Evolutionary conservation across 2,888 invertebrate genomes (phyloP), one percentile per base, ranked within the genome.

Genomic region (Eupithecia exiguata): DNA sequence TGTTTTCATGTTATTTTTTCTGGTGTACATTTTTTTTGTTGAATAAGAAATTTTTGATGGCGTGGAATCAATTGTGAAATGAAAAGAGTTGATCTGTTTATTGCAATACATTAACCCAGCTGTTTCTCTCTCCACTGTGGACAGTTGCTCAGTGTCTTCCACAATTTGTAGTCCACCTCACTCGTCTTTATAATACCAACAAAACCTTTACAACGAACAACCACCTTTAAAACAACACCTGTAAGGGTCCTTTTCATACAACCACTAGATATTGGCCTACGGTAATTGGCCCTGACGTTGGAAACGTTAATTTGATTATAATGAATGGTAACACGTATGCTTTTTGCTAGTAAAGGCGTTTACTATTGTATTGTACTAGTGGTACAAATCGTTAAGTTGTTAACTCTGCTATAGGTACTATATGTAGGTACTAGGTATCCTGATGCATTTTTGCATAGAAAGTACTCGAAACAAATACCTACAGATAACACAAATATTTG

Each of bases 231-330:
- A 30, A 5, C 66, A 43, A 65, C 49, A 36, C 7, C 18, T 10
- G 25, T 43, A 76, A 67, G 58, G 62, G 16, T 36, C 43, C 21
- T 65, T 76, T 65, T 74, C 7, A 36, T 30, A n/a, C 25, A 38
- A 21, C 66, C 14, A 25, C 12, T 69, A 46, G 10, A 61, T 63
- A 40, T 72, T 76, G 74, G 78, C 82, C 82, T 83, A 84, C 84
- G 84, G 80, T 84, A 84, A 89, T 88, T 87, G 84, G 76, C 84
- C 83, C 81, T 87, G 89, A 89, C 88, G 84, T 86, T 77, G 76
- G 82, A 87, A 87, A 86, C 82, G 87, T 89, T 92, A 88, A 92
- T 92, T 86, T 84, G 87, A 82, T 89, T 92, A 87, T 91, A 92
- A 92, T 92, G 91, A 88, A 87, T 86, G 84, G 81, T 77, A 78